A percentile compares a stretch with the other conserved stretches of the same genome.
Evolutionary conservation across 2,797 vertebrate genomes (phyloP).

Genomic region (Sebastes flavidus): DNA sequence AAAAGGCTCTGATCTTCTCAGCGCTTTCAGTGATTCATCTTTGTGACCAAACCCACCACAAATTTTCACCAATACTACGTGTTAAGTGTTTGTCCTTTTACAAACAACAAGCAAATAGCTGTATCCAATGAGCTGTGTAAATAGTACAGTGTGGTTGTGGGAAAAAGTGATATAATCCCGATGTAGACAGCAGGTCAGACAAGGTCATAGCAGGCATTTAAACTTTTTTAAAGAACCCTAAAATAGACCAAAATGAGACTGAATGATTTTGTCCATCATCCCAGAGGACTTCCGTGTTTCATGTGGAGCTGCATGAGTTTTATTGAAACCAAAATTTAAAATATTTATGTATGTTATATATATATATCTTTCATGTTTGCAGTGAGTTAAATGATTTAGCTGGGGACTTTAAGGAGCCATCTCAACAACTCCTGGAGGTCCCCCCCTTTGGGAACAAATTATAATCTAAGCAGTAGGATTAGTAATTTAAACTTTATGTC

Average conservation of each 20-base stretch:
- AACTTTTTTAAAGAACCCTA: not conserved
- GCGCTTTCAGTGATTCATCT: not conserved
- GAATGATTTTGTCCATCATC: not conserved
- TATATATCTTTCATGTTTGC: not conserved
- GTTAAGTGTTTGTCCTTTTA: not conserved
- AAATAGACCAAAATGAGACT: slow-evolving; percentile 11
- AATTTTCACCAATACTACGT: not conserved
- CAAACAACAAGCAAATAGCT: slow-evolving; percentile 5
- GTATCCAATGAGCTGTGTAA: slow-evolving; percentile 6
- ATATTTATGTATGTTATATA: not conserved
- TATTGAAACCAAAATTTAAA: not conserved
- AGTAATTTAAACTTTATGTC: not conserved
- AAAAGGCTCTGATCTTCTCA: not conserved
- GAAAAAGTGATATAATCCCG: slow-evolving; percentile 1
- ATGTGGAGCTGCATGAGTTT: not conserved
- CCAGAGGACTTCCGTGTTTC: not conserved
- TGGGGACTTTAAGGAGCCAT: not conserved
- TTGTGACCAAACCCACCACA: not conserved
- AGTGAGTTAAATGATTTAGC: not conserved
- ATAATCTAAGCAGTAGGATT: not conserved
- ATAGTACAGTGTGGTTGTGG: slow-evolving; percentile 11
- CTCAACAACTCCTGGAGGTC: not conserved
- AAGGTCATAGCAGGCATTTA: slow-evolving; percentile 24
- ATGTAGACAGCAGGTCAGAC: slow-evolving; percentile 13
- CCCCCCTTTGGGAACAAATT: not conserved